Base-by-base conservation (phyloP, 2,797 vertebrate genomes). In the Alectoris magna region DNA sequence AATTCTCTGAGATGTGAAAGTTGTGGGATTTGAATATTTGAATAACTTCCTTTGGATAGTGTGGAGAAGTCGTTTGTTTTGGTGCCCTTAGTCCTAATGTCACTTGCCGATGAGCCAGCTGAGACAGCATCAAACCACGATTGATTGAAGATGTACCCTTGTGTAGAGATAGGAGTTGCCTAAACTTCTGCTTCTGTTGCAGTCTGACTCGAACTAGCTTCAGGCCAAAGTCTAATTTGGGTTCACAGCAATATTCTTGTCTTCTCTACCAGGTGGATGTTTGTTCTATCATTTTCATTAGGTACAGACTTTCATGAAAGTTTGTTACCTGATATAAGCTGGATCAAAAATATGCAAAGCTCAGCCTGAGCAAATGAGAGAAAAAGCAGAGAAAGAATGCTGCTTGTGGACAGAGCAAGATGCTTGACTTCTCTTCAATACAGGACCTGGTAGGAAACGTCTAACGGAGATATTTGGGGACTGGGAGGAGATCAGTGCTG, bases 61-160 rank as follows among this genome's bases (percentile, higher is more conserved):
- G 4, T 12, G 82, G 36, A 48, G 27, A 80, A 77, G 16, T 10
- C 19, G 76, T 85, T 81, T 53, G 31, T 51, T 18, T 74, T 4
- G 0, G 55, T 91, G 94, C n/a, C 85, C 85, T 97, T 97, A 75
- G 36, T 85, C 56, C 53, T 92, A 36, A 68, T 13, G 90, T 90
- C 72, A 31, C 76, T 86, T 69, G 58, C 2, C 7, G 75, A 87
- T 22, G 36, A 72, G 77, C 36, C 23, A 95, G 91, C 92, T 95
- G 89, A 96, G 74, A 34, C 91, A 88, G 76, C 0, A 0, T 44
- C 73, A 81, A 31, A 38, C 43, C 69, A 56, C 41, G 23, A 84
- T 5, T 83, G 92, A 96, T 27, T 82, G 91, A 88, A 92, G 82
- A 46, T 46, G 46, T 87, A 78, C 62, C 87, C 89, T 89, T 94